A percentile compares a stretch with the other conserved stretches of the same genome.
Conservation (phyloP, 2,797 vertebrate genomes). For the Hipposideros larvatus region DNA sequence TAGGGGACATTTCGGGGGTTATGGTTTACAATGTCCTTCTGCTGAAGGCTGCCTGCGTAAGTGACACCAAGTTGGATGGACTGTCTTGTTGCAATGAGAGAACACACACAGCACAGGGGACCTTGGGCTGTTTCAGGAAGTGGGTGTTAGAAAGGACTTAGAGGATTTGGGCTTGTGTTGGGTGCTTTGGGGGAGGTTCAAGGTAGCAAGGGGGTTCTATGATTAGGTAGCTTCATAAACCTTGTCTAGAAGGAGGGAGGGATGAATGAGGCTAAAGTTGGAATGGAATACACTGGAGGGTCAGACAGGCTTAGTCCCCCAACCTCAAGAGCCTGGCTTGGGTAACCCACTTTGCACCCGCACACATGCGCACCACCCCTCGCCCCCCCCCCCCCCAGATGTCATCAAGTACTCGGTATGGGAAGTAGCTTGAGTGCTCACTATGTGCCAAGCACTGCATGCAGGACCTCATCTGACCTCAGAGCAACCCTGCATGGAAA, state of each 20-base stretch:
- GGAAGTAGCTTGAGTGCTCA: neutral
- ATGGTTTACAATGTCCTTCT: neutral
- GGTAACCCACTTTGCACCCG: neutral
- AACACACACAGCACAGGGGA: rapidly evolving
- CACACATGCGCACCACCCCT: rapidly evolving
- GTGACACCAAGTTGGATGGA: too few relatives aligned
- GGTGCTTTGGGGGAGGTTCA: neutral
- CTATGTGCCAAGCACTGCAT: rapidly evolving
- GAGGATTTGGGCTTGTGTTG: neutral
- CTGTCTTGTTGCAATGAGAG: rapidly evolving
- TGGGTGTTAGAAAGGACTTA: neutral
- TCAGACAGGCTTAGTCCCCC: neutral
- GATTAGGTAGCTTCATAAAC: neutral
- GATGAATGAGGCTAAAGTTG: neutral
- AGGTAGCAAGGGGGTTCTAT: neutral
- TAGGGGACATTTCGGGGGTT: neutral
- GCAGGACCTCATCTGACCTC: neutral
- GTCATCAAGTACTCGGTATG: neutral
- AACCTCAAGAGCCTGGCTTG: neutral
- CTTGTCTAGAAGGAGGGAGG: neutral
- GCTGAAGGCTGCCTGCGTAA: too few relatives aligned
- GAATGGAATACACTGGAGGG: neutral
- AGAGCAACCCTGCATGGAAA: neutral
- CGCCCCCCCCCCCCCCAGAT: rapidly evolving
- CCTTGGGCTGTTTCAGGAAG: neutral